A percentile compares a stretch with the other conserved stretches of the same genome.
phyloP scores from a whole-genome alignment of 2,113 vertebrate species.

The Campylomormyrus tamandua region DNA sequence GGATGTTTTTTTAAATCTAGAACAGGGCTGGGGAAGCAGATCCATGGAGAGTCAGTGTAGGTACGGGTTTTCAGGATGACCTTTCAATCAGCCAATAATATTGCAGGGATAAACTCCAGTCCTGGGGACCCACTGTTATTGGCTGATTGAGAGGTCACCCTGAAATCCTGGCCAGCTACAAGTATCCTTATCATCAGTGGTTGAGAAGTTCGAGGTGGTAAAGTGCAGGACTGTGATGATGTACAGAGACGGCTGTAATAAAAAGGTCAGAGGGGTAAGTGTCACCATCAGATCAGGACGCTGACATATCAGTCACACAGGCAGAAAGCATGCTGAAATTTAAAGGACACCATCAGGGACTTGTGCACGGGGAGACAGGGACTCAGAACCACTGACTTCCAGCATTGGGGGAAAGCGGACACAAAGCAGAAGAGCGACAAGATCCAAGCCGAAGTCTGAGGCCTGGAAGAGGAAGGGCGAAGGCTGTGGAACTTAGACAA shows the following conservation, averaged over 20 bases:
- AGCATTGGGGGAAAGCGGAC: neutral
- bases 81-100: neutral
- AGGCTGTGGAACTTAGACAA: neutral
- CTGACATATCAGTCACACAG: neutral
- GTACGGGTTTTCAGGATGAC: neutral
- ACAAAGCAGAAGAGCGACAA: neutral
- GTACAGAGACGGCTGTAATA: neutral
- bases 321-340: neutral
- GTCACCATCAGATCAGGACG: neutral
- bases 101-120: neutral
- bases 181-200: neutral
- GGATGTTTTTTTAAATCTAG: neutral
- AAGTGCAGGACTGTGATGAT: neutral
- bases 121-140: neutral
- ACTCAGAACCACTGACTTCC: neutral
- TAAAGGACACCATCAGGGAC: neutral
- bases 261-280: neutral
- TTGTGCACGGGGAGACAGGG: neutral
- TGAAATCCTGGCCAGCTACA: neutral
- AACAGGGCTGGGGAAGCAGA: neutral
- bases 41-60: neutral
- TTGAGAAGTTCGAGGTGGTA: neutral
- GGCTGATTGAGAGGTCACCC: neutral
- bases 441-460: neutral
- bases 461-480: neutral